Evolutionary conservation across 2,113 vertebrate species (phyloP).

Genomic region (Thunnus maccoyii): DNA sequence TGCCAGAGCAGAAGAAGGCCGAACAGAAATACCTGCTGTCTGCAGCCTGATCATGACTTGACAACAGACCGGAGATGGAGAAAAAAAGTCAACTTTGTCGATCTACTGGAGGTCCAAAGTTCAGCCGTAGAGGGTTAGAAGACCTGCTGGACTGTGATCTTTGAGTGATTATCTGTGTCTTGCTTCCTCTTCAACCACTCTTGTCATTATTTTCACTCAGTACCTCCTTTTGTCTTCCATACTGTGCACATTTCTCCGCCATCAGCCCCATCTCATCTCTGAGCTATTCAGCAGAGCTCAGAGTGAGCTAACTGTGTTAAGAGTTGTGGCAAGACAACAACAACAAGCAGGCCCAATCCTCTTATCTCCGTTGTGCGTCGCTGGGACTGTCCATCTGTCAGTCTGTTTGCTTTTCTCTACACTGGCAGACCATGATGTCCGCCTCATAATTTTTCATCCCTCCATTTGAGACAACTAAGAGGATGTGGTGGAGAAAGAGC

Average conservation of each 20-base stretch:
- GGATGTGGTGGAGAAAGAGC: slow-evolving; percentile 21
- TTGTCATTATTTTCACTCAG: background rate
- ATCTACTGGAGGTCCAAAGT: background rate
- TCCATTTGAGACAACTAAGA: slow-evolving; percentile 18
- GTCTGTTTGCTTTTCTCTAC: slow-evolving; percentile 67
- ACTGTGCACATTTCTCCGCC: slow-evolving; percentile 13
- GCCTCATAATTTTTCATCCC: slow-evolving; percentile 36
- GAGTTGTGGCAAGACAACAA: slow-evolving; percentile 71
- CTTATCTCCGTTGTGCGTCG: slow-evolving; percentile 78
- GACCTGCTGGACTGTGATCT: background rate
- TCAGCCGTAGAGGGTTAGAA: background rate
- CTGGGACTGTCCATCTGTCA: slow-evolving; percentile 83
- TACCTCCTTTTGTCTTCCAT: slow-evolving; percentile 17
- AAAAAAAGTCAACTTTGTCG: background rate
- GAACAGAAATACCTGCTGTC: slow-evolving; percentile 83
- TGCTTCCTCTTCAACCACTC: background rate
- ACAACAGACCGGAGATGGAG: background rate
- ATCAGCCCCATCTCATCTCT: slow-evolving; percentile 5
- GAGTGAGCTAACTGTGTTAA: slow-evolving; percentile 50
- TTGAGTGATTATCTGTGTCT: no score
- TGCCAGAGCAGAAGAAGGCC: slow-evolving; percentile 53
- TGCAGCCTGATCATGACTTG: slow-evolving; percentile 57
- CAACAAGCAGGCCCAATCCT: slow-evolving; percentile 79
- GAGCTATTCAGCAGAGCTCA: slow-evolving; percentile 35
- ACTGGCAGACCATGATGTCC: slow-evolving; percentile 52